A percentile compares a stretch with the other conserved stretches of the same genome.
Conservation (phyloP, 2,888 invertebrate genomes). For the Lumbricus terrestris region DNA sequence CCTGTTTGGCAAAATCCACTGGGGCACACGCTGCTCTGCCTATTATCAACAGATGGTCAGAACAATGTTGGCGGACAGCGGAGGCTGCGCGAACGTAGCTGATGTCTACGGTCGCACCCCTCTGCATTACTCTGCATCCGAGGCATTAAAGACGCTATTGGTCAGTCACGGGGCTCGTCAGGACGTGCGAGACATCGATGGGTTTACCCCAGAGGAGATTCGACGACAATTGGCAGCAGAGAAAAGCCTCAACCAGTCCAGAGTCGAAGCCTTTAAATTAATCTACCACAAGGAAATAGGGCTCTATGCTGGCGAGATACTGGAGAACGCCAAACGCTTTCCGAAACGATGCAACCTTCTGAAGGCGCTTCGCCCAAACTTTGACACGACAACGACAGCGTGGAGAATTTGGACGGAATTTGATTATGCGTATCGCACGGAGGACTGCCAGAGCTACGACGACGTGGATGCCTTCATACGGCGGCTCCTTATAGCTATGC, state of each 20-base stretch:
- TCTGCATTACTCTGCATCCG: not conserved
- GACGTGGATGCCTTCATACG: not conserved
- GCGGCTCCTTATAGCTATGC: not conserved
- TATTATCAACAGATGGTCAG: not conserved
- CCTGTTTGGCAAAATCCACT: not conserved
- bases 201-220: not conserved
- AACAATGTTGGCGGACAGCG: not conserved
- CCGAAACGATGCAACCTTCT: not conserved
- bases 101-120: not conserved
- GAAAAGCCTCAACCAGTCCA: not conserved
- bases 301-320: not conserved
- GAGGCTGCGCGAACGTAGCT: not conserved
- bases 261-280: not conserved
- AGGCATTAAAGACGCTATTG: not conserved
- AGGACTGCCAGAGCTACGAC: not conserved
- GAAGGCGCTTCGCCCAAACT: not conserved
- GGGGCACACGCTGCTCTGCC: rapidly evolving
- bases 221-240: not conserved
- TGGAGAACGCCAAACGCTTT: not conserved
- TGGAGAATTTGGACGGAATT: not conserved
- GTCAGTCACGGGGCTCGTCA: not conserved
- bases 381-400: not conserved
- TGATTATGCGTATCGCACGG: not conserved
- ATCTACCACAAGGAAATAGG: not conserved
- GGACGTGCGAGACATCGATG: not conserved